A percentile compares a stretch with the other conserved stretches of the same genome.
Evolutionary conservation across 2,113 vertebrate species (phyloP).

Genomic region (Gorsachius goisagi): DNA sequence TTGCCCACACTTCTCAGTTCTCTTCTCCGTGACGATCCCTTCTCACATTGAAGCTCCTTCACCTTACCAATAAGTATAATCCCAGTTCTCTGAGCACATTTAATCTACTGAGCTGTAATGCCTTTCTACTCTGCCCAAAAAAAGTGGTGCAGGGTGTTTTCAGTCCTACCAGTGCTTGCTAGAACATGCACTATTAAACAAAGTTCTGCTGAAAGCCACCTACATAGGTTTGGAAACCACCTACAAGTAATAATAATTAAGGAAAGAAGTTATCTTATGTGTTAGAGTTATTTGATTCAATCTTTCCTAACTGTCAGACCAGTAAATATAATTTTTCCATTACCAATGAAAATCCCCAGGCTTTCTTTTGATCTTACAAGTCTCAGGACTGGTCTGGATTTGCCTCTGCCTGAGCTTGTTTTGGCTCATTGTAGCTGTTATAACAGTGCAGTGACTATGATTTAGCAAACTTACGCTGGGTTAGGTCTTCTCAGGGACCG

Average conservation of each 20-base stretch:
- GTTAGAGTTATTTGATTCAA: not conserved
- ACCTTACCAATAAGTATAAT: rapidly evolving
- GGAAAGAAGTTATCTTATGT: not conserved
- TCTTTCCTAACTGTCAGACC: not conserved
- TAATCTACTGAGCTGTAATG: not conserved
- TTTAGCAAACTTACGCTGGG: not conserved
- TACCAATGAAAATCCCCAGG: not conserved
- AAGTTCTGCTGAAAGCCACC: not conserved
- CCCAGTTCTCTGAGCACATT: not conserved
- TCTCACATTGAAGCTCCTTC: not conserved
- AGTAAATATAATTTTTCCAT: not conserved
- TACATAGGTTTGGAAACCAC: not conserved
- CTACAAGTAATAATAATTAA: not conserved
- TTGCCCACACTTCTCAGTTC: not conserved
- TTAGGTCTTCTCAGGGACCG: not conserved
- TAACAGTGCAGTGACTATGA: too few species aligned
- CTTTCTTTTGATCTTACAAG: not conserved
- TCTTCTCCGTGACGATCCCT: not conserved
- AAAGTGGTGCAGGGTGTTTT: not conserved
- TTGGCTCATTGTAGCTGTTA: not conserved
- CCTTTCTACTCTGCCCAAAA: not conserved
- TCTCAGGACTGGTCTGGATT: not conserved
- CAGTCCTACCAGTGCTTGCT: not conserved
- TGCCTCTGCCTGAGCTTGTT: not conserved
- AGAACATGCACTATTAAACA: not conserved